Evolutionary conservation across 2,888 invertebrate genomes (phyloP), one percentile per base, ranked within the genome.

Genomic region (Oscheius onirici): DNA sequence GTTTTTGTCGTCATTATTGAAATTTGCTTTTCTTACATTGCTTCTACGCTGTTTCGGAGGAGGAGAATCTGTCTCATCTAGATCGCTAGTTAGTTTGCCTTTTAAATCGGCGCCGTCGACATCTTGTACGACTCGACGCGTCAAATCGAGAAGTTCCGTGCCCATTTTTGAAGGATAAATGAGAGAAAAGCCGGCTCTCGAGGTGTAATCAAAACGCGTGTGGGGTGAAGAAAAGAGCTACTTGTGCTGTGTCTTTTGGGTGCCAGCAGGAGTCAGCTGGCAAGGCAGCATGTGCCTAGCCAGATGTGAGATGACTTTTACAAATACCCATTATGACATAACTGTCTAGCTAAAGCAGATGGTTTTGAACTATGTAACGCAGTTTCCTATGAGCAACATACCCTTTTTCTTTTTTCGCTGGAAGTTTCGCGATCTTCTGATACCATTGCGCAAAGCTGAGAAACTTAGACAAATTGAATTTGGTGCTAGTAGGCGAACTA

Each of bases 91-190:
- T 63, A 70, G 43, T 22, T 70, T 70, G 13, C 40, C 63, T 17
- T 63, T 61, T 5, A 63, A 43, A 11, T 70, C 70, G 34, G 34
- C 34, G 13, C 54, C 63, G 17, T 70, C 70, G 2, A 77, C 71
- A 63, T 85, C 84, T 69, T 83, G 82, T 81, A 84, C 83, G 26
- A 85, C 84, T 43, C 83, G 83, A 63, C 85, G 83, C 40, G 84
- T 81, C 80, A 85, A 77, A 61, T 85, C 85, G 73, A 78, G 84
- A n/a, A 85, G 82, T 22, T 83, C 75, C 80, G 81, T 84, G 22
- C 22, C 49, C 51, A 63, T 63, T 20, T 20, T 52, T 17, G 20
- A 46, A 8, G 20, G 20, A 5, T 5, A 46, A 46, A 46, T 51
- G 15, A 20, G 51, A 51, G 20, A 40, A 41, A 40, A 41, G 40